Base-by-base conservation (phyloP, 2,113 vertebrate species). In the Tylochromis polylepis region DNA sequence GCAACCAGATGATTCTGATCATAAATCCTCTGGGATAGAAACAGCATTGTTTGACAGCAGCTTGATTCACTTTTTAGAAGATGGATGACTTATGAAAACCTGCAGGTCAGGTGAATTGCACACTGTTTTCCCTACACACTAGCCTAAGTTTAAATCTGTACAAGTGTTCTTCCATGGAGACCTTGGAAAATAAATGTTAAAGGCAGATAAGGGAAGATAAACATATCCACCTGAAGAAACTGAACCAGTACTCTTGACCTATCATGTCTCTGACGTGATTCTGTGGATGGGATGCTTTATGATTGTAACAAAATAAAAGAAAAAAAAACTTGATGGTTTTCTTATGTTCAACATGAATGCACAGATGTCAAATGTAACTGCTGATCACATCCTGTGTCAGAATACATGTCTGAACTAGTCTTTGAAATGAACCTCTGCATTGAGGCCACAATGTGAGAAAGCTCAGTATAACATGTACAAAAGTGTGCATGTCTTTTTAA, bases 1-100 rank as follows among this genome's bases (percentile, higher is more conserved):
- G 29, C 75, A 85, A 87, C 84, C 83, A 91, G 62, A 58, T 29
- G 18, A 22, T 58, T 84, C 79, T 27, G 24, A 79, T 79, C 5
- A 34, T 77, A 90, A 81, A 82, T 92, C 70, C 20, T 82, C 18
- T 38, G 41, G 51, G 43, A 80, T 2, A 62, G 84, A 87, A 88
- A 89, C 12, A 60, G 27, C 11, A 86, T 58, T 77, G 34, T 67
- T 82, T 53, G 27, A 78, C 41, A 46, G 49, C 38, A 53, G 58
- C 38, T 81, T 34, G 15, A 85, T 85, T 85, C 29, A 22, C 11
- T 81, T 84, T 89, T 38, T 38, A 51, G 3, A 3, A 27, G 29
- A 46, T 16, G 55, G 18, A 70, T 81, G 67, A 65, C 16, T 31
- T 20, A 2, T 24, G 14, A 77, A 77, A 77, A 53, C 72, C 72